Conservation (phyloP, 2,113 vertebrate genomes). For the Poeciliopsis turrubarensis region DNA sequence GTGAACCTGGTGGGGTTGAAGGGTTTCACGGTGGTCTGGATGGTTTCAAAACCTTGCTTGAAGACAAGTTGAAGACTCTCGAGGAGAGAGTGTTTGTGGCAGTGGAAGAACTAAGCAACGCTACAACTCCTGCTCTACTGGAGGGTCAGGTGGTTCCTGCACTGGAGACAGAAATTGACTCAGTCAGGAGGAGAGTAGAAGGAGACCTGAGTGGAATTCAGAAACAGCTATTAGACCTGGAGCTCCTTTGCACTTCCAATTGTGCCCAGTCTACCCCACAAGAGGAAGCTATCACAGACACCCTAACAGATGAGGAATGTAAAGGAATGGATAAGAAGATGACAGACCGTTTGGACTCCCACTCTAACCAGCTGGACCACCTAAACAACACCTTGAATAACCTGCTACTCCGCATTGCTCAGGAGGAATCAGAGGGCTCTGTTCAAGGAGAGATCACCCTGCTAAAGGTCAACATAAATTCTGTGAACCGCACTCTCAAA, state of each 20-base stretch:
- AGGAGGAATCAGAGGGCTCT: slow-evolving; percentile 77
- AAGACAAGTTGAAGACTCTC: slow-evolving; percentile 90
- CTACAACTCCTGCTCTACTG: slow-evolving; percentile 75
- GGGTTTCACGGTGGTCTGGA: slow-evolving; percentile 75
- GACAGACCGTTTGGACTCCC: slow-evolving; percentile 83
- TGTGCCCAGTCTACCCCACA: slow-evolving; percentile 76
- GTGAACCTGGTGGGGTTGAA: slow-evolving; percentile 65
- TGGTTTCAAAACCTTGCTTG: slow-evolving; percentile 84
- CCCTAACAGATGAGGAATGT: slow-evolving; percentile 82
- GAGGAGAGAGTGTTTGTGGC: slow-evolving; percentile 88
- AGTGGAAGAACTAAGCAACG: slow-evolving; percentile 84
- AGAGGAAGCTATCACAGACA: slow-evolving; percentile 71
- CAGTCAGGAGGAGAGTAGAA: slow-evolving; percentile 77
- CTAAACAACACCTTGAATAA: slow-evolving; percentile 88
- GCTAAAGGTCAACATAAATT: slow-evolving; percentile 95
- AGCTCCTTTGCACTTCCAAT: slow-evolving; percentile 87
- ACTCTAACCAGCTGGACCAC: slow-evolving; percentile 79
- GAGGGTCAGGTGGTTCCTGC: slow-evolving; percentile 85
- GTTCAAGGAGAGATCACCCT: slow-evolving; percentile 95
- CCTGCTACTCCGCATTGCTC: slow-evolving; percentile 84
- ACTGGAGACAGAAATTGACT: slow-evolving; percentile 87
- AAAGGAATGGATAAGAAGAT: slow-evolving; percentile 86
- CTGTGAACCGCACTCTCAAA: slow-evolving; percentile 91
- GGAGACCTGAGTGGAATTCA: slow-evolving; percentile 85
- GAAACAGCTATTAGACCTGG: slow-evolving; percentile 84